Conservation (phyloP, 2,113 vertebrate species). For the Chascanopsetta lugubris region DNA sequence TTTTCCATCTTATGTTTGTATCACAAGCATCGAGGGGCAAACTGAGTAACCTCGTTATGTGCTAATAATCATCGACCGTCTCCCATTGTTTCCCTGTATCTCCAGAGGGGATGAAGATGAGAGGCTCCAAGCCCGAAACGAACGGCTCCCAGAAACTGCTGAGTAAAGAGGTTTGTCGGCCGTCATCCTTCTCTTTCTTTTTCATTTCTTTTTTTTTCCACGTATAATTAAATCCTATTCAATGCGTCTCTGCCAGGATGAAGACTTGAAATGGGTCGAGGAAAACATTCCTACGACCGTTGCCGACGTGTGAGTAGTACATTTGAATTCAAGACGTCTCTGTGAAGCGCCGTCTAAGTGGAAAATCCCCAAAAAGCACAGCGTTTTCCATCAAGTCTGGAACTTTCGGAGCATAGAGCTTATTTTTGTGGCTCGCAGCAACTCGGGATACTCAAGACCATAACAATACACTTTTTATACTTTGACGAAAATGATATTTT, state of each 20-base stretch:
- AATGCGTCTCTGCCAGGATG: constrained; percentile 64
- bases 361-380: not conserved
- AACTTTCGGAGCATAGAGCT: not conserved
- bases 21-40: not conserved
- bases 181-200: not conserved
- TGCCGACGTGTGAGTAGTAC: constrained; percentile 77
- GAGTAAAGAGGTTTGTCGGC: constrained; percentile 85
- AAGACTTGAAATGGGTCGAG: constrained; percentile 82
- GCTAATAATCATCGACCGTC: not conserved
- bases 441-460: no score
- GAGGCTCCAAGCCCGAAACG: constrained; percentile 89
- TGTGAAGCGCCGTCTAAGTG: not conserved
- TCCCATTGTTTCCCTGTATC: not conserved
- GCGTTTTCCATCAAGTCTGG: not conserved
- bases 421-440: no score
- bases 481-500: no score
- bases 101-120: constrained; percentile 96
- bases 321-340: not conserved
- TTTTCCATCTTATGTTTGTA: not conserved
- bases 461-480: no score
- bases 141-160: constrained; percentile 88
- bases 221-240: not conserved
- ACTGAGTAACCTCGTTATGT: not conserved
- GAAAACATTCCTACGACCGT: constrained; percentile 81
- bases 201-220: not conserved